Evolutionary conservation across 2,888 invertebrate species (phyloP).

Genomic region (Chaetogeoica ovagalla): DNA sequence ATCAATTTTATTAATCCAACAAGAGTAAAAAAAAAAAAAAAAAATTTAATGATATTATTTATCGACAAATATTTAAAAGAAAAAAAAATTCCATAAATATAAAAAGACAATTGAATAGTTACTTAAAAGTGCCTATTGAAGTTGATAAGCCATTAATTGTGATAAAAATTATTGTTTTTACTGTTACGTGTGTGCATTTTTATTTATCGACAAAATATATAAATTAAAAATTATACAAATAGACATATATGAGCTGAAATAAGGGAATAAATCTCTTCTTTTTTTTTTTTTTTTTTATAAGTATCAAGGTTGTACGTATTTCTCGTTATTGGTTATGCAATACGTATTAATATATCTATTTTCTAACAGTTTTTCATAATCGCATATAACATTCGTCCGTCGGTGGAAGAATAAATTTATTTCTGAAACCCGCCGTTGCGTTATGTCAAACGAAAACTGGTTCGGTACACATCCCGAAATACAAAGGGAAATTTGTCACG

Average conservation of each 20-base stretch:
- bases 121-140: neutral
- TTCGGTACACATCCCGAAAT: conserved; percentile 23
- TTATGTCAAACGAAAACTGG: conserved; percentile 8
- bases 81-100: neutral
- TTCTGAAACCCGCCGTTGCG: neutral
- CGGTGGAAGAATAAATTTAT: neutral
- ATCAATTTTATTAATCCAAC: no score
- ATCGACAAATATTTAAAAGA: no score
- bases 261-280: neutral
- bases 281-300: neutral
- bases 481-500: neutral
- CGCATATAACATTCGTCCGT: neutral
- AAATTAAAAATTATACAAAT: neutral
- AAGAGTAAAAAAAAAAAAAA: neutral
- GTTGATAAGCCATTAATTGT: neutral
- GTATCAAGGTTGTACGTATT: neutral
- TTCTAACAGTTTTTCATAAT: conserved; percentile 20
- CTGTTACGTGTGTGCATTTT: neutral
- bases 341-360: conserved; percentile 14
- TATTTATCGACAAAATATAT: neutral
- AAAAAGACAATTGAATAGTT: neutral
- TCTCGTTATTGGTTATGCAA: neutral
- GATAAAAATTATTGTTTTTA: neutral
- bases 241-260: neutral
- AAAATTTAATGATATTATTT: neutral